phyloP scores from a whole-genome alignment of 2,888 invertebrate genomes.

The Ornithoptera priamus region DNA sequence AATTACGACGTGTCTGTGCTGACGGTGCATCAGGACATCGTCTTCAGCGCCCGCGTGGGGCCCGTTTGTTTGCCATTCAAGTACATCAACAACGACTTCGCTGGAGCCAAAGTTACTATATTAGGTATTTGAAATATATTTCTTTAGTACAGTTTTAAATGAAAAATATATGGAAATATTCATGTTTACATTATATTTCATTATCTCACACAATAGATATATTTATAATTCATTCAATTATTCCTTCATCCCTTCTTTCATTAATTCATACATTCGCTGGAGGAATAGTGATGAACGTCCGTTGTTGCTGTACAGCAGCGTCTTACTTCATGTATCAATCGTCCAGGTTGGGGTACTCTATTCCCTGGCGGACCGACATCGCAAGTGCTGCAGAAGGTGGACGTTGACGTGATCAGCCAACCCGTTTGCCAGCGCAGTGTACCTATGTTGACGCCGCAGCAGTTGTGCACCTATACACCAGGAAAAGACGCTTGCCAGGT shows the following conservation, averaged over 20 bases:
- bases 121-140: slow-evolving; percentile 55
- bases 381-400: slow-evolving; percentile 70
- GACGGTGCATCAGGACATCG: slow-evolving; percentile 51
- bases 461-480: slow-evolving; percentile 72
- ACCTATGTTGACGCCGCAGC: slow-evolving; percentile 45
- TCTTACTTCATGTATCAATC: not conserved
- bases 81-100: slow-evolving; percentile 47
- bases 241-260: no score
- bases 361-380: slow-evolving; percentile 74
- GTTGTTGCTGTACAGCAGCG: no score
- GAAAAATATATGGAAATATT: no score
- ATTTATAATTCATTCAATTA: no score
- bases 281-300: no score
- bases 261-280: no score
- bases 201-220: no score
- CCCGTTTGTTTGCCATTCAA: slow-evolving; percentile 84
- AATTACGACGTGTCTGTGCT: slow-evolving; percentile 80
- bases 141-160: no score
- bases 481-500: slow-evolving; percentile 83
- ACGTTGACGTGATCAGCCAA: slow-evolving; percentile 73
- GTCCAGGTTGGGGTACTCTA: slow-evolving; percentile 81
- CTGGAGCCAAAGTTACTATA: slow-evolving; percentile 57
- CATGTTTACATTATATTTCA: no score
- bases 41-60: slow-evolving; percentile 75
- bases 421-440: slow-evolving; percentile 53